phyloP scores from a whole-genome alignment of 2,113 vertebrate genomes.

The Amazona vittata region DNA sequence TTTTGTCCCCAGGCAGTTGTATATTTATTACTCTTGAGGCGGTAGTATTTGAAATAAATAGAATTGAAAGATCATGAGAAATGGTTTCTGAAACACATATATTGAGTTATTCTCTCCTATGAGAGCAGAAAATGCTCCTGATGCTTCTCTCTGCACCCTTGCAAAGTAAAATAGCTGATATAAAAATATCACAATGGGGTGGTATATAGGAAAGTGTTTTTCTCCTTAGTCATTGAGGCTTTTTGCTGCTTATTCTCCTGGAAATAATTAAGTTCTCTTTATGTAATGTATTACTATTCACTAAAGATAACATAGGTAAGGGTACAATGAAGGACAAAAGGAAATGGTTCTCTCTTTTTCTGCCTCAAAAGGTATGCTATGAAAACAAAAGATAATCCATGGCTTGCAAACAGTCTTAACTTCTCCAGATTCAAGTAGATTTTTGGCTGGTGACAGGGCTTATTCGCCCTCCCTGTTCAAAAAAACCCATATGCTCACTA shows the following conservation, averaged over 20 bases:
- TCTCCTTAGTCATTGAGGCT: background rate
- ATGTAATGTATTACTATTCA: constrained; percentile 15
- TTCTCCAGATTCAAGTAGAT: background rate
- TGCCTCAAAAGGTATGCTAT: background rate
- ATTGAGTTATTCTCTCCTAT: constrained; percentile 53
- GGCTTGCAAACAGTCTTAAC: background rate
- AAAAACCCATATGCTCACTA: background rate
- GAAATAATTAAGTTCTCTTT: constrained; percentile 52
- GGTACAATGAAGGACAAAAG: constrained; percentile 4
- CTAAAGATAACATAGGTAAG: constrained; percentile 20
- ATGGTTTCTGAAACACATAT: constrained; percentile 69
- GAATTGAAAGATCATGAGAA: constrained; percentile 72
- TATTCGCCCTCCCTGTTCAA: background rate
- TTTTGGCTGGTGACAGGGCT: background rate
- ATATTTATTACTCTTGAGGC: constrained; percentile 72
- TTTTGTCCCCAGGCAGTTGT: constrained; percentile 70
- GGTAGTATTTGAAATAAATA: constrained; percentile 73
- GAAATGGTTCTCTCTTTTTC: background rate
- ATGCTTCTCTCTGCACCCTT: background rate
- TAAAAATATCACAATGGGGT: background rate
- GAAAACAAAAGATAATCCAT: background rate
- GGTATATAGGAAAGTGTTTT: constrained; percentile 2
- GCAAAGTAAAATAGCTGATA: background rate
- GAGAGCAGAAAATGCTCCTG: constrained; percentile 52
- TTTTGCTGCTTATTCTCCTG: constrained; percentile 11